These are phyloP conservation scores for Orthonyx spaldingii DNA, from an alignment of 2,113 vertebrate genomes.

Conservation along the genomic window DNA sequence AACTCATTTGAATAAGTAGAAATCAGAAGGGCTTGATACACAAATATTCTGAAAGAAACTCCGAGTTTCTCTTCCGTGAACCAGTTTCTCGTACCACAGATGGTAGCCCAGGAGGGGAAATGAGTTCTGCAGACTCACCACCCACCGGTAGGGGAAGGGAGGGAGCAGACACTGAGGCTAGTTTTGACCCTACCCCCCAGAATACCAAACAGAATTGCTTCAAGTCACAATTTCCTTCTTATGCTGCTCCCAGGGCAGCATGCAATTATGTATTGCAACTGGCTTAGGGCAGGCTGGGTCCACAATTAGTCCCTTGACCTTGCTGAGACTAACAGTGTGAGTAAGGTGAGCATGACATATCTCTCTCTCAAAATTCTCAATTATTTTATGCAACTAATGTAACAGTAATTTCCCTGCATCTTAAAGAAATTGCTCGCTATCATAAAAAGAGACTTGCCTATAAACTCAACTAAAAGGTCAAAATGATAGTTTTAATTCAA, in stretches of 20 bases:
- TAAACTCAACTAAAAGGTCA: conserved; percentile 69
- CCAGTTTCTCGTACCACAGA: not conserved
- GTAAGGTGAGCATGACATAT: conserved; percentile 42
- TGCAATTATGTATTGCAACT: conserved; percentile 51
- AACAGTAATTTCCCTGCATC: conserved; percentile 44
- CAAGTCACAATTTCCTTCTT: conserved; percentile 57
- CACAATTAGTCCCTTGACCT: conserved; percentile 61
- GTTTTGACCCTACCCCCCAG: conserved; percentile 9
- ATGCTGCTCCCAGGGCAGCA: conserved; percentile 32
- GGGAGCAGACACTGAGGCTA: conserved; percentile 1
- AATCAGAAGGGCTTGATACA: not conserved
- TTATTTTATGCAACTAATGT: conserved; percentile 60
- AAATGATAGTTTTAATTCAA: conserved; percentile 43
- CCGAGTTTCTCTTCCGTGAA: not conserved
- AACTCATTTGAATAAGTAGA: not conserved
- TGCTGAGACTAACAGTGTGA: conserved; percentile 35
- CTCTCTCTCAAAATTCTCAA: conserved; percentile 66
- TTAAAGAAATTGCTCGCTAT: not conserved
- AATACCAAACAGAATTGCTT: conserved; percentile 31
- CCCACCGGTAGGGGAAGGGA: conserved; percentile 30
- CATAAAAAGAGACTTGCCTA: conserved; percentile 61
- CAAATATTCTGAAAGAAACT: not conserved
- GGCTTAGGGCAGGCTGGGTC: conserved; percentile 50
- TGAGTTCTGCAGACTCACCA: conserved; percentile 42
- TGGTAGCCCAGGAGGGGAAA: conserved; percentile 52